Percentiles rank a stretch among this genome's conserved stretches.
phyloP scores from a whole-genome alignment of 2,113 vertebrate genomes.

The Thunnus thynnus region DNA sequence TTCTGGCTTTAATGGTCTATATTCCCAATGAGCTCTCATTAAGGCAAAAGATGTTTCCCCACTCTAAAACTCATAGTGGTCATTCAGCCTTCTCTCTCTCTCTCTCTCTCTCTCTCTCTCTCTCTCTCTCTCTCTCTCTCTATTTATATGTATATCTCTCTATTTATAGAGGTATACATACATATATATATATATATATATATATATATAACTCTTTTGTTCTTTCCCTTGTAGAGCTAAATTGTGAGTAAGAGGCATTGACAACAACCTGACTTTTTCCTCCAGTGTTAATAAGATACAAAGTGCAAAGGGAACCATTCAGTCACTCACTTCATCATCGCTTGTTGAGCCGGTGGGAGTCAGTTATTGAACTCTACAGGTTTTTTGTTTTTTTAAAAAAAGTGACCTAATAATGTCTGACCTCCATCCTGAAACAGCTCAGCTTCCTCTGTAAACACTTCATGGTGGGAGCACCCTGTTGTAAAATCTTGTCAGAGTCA shows the following conservation, averaged over 20 bases:
- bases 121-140: neutral
- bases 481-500: constrained; percentile 32
- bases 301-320: constrained; percentile 51
- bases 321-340: constrained; percentile 65
- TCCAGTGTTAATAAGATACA: constrained; percentile 74
- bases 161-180: neutral
- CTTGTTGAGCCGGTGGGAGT: constrained; percentile 55
- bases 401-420: constrained; percentile 37
- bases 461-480: constrained; percentile 7
- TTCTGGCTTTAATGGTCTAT: constrained; percentile 50
- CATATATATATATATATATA: no score
- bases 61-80: constrained; percentile 41
- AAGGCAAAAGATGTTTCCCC: constrained; percentile 53
- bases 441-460: constrained; percentile 35
- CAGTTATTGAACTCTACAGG: constrained; percentile 39
- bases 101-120: constrained; percentile 19
- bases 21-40: constrained; percentile 75
- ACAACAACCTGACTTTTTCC: constrained; percentile 36
- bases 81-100: constrained; percentile 46
- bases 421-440: constrained; percentile 33
- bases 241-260: constrained; percentile 39
- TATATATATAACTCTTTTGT: neutral
- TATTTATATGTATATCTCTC: neutral
- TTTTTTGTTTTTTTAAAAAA: neutral
- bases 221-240: constrained; percentile 24